These are phyloP conservation scores for Cherax quadricarinatus DNA, from an alignment of 1,140 invertebrate species.

Conservation along the genomic window DNA sequence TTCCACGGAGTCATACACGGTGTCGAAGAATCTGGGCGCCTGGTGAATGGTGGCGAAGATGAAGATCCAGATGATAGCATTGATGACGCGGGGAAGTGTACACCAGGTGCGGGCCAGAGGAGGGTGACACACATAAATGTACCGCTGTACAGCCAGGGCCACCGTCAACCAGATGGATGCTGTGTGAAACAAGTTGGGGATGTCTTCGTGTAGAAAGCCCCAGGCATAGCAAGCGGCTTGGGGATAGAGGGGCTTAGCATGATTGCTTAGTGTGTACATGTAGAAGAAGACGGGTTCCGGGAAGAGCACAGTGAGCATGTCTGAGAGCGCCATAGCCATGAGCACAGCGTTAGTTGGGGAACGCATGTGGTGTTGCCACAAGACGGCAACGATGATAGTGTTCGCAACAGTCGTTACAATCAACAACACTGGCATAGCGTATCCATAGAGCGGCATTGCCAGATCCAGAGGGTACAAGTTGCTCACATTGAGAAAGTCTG, in stretches of 20 bases:
- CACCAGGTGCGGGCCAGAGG: constrained; percentile 90
- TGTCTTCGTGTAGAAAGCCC: constrained; percentile 85
- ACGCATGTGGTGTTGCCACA: constrained; percentile 82
- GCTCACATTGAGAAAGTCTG: constrained; percentile 40
- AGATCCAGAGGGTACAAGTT: constrained; percentile 79
- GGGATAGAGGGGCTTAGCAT: constrained; percentile 86
- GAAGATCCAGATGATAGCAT: constrained; percentile 86
- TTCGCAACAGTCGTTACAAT: constrained; percentile 93
- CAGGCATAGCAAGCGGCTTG: constrained; percentile 86
- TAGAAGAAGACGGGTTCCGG: constrained; percentile 90
- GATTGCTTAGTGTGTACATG: constrained; percentile 93
- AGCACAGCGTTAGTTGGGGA: constrained; percentile 85
- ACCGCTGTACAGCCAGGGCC: constrained; percentile 90
- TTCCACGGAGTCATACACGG: constrained; percentile 78
- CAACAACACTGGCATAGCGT: constrained; percentile 89
- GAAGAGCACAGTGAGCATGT: constrained; percentile 93
- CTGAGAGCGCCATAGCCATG: constrained; percentile 92
- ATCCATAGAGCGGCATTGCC: constrained; percentile 83
- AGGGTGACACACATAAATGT: constrained; percentile 94
- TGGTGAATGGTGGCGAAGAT: constrained; percentile 87
- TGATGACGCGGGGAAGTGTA: constrained; percentile 88
- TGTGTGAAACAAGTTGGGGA: constrained; percentile 93
- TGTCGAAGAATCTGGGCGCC: constrained; percentile 85
- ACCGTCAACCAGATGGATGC: constrained; percentile 94
- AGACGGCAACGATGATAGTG: constrained; percentile 88